Conservation (phyloP, 2,888 invertebrate genomes). For the Tenthredo distinguenda region DNA sequence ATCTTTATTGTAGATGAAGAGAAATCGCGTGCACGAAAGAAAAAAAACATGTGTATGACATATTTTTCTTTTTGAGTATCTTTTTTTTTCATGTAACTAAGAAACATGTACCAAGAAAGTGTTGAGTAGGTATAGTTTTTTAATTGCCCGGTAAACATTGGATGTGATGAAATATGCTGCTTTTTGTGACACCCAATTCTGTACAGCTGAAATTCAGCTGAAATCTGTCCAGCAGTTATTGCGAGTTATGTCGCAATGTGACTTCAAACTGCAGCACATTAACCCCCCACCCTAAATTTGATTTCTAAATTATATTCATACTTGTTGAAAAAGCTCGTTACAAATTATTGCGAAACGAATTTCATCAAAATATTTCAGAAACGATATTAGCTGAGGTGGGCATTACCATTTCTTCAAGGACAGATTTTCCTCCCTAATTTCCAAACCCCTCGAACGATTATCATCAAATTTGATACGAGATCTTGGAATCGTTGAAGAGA, state of each 20-base stretch:
- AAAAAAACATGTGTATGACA: not conserved
- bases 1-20: not conserved
- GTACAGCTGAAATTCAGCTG: not conserved
- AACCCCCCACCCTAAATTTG: not conserved
- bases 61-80: not conserved
- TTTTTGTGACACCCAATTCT: not conserved
- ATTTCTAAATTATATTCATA: not conserved
- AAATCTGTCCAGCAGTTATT: not conserved
- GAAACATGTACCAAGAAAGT: not conserved
- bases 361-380: not conserved
- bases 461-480: not conserved
- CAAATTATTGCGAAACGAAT: not conserved
- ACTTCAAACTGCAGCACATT: not conserved
- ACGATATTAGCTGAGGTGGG: not conserved
- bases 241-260: not conserved
- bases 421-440: not conserved
- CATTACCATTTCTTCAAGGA: not conserved
- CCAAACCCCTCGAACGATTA: not conserved
- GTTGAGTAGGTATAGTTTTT: not conserved
- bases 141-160: not conserved
- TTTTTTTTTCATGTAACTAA: not conserved
- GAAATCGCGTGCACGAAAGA: not conserved
- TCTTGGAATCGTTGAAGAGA: not conserved
- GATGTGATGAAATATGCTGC: not conserved
- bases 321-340: not conserved